Percentiles rank a stretch among this genome's conserved stretches.
Conservation (phyloP, 2,888 invertebrate species). For the Cosmorhoe ocellata region DNA sequence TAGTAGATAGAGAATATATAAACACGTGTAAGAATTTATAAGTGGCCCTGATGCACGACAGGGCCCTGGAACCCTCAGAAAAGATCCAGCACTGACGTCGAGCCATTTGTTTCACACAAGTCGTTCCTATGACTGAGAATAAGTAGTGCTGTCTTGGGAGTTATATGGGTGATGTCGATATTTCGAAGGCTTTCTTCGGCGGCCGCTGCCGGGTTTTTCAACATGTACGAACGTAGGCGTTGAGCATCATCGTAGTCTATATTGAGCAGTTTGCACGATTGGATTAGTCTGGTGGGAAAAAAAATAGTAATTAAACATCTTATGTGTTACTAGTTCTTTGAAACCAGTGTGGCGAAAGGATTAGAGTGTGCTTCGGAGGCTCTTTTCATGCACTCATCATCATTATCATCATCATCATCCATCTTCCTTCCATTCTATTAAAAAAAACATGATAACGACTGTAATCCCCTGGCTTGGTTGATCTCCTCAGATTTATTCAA, state of each 20-base stretch:
- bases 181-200: conserved; percentile 34
- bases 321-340: too few species aligned
- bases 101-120: conserved; percentile 50
- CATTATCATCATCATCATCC: too few species aligned
- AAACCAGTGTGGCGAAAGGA: too few species aligned
- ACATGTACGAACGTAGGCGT: conserved; percentile 85
- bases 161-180: conserved; percentile 44
- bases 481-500: too few species aligned
- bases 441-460: too few species aligned
- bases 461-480: too few species aligned
- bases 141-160: conserved; percentile 45
- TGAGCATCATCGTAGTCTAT: conserved; percentile 90
- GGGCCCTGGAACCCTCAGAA: conserved; percentile 68
- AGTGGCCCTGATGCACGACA: conserved; percentile 45
- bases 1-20: too few species aligned
- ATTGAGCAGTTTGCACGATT: conserved; percentile 89
- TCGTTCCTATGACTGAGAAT: conserved; percentile 74
- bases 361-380: too few species aligned
- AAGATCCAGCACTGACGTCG: conserved; percentile 66
- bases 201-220: conserved; percentile 42
- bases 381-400: too few species aligned
- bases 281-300: conserved; percentile 83
- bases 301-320: too few species aligned
- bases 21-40: conserved; percentile 1
- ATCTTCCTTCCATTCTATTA: too few species aligned